phyloP scores from a whole-genome alignment of 2,888 invertebrate genomes.

The Entomobrya multifasciata region DNA sequence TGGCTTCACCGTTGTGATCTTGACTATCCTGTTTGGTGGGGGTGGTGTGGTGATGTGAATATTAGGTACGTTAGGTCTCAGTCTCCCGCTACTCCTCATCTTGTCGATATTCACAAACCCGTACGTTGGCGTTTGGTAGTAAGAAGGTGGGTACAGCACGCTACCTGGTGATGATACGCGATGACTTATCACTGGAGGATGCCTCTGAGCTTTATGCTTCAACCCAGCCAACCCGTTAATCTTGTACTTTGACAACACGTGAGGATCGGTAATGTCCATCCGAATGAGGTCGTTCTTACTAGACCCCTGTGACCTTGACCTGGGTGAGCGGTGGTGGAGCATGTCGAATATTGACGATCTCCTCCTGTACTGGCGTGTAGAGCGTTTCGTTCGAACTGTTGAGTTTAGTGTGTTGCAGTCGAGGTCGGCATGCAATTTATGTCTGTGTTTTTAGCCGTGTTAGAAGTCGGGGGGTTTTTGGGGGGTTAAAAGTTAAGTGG shows the following conservation, averaged over 20 bases:
- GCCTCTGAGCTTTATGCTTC: constrained; percentile 10
- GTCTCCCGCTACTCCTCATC: neutral
- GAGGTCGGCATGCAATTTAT: neutral
- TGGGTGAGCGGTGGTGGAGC: neutral
- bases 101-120: constrained; percentile 62
- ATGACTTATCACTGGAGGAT: constrained; percentile 12
- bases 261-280: neutral
- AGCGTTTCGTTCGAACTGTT: neutral
- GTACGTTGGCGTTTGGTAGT: constrained; percentile 63
- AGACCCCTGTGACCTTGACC: neutral
- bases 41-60: constrained; percentile 2
- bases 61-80: constrained; percentile 27
- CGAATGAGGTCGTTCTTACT: neutral
- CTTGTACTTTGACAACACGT: constrained; percentile 35
- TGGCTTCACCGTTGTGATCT: constrained; percentile 48
- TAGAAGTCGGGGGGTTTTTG: too few relatives aligned
- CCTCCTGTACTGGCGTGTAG: neutral
- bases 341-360: neutral
- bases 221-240: constrained; percentile 29
- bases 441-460: neutral
- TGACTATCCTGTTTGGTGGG: constrained; percentile 27
- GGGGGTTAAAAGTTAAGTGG: too few relatives aligned
- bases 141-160: constrained; percentile 49
- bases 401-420: too few relatives aligned
- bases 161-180: constrained; percentile 53